A percentile compares a stretch with the other conserved stretches of the same genome.
These are phyloP conservation scores for Macrotis lagotis DNA, from an alignment of 2,113 vertebrate species.

Conservation along the genomic window DNA sequence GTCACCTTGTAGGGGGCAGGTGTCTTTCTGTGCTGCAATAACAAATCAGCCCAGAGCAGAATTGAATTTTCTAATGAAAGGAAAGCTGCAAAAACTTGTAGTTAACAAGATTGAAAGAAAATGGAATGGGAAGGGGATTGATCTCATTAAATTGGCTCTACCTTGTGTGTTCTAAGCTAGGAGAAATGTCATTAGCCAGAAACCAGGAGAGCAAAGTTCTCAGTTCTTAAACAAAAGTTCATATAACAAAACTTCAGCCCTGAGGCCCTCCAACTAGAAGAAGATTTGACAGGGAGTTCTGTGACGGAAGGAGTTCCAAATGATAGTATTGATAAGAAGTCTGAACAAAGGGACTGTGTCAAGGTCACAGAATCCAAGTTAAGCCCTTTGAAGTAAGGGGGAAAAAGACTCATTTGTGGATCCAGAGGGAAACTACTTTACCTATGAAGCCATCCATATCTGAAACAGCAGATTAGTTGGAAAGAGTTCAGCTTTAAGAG, in stretches of 20 bases:
- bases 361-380: not conserved
- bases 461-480: not conserved
- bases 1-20: not conserved
- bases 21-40: conserved; percentile 9
- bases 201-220: not conserved
- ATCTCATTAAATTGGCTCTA: conserved; percentile 21
- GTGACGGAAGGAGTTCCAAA: conserved; percentile 26
- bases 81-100: conserved; percentile 21
- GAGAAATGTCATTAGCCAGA: conserved; percentile 36
- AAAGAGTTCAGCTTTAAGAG: not conserved
- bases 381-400: conserved; percentile 34
- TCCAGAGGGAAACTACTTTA: conserved; percentile 10
- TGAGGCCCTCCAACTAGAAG: conserved; percentile 22
- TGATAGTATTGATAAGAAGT: conserved; percentile 37
- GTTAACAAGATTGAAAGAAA: conserved; percentile 45
- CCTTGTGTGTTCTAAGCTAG: conserved; percentile 6
- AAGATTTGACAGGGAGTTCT: conserved; percentile 45
- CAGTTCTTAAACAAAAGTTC: conserved; percentile 26
- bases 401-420: conserved; percentile 1
- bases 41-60: conserved; percentile 28
- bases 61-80: conserved; percentile 40
- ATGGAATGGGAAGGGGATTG: not conserved
- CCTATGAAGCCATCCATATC: conserved; percentile 26
- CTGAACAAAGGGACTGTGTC: not conserved
- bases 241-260: conserved; percentile 48